These are phyloP conservation scores for Pandemis cinnamomeana DNA, from an alignment of 2,888 invertebrate genomes.

Conservation along the genomic window DNA sequence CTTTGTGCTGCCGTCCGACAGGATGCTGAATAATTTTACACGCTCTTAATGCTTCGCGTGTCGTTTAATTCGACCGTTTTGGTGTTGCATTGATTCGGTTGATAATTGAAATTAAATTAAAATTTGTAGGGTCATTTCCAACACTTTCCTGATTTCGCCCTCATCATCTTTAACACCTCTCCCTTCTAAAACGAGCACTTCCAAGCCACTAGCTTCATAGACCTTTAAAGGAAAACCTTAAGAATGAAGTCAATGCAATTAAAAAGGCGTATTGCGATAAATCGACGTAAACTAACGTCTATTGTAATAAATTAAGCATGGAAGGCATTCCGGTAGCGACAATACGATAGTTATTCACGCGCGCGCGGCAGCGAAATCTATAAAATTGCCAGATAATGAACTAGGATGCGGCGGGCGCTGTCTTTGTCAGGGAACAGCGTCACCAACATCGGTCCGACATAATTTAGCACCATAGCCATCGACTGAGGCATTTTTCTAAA, in stretches of 20 bases:
- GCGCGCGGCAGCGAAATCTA: slow-evolving; percentile 63
- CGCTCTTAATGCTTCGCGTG: slow-evolving; percentile 79
- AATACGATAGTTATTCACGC: slow-evolving; percentile 57
- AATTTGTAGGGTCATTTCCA: not conserved
- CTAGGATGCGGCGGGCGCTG: slow-evolving; percentile 61
- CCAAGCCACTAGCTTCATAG: not conserved
- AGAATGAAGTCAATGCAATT: not conserved
- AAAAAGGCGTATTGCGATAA: slow-evolving; percentile 22
- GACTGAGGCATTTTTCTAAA: slow-evolving; percentile 78
- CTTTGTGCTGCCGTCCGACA: slow-evolving; percentile 76
- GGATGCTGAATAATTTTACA: slow-evolving; percentile 82
- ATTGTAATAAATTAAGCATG: slow-evolving; percentile 36
- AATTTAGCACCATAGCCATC: slow-evolving; percentile 74
- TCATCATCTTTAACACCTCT: too few species aligned
- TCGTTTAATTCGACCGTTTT: slow-evolving; percentile 71
- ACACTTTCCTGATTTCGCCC: too few species aligned
- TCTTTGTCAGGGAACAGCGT: slow-evolving; percentile 59
- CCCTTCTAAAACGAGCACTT: not conserved
- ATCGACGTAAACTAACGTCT: slow-evolving; percentile 30
- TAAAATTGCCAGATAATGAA: slow-evolving; percentile 68
- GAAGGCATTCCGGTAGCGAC: slow-evolving; percentile 45
- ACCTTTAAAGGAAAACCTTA: not conserved
- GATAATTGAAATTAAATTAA: slow-evolving; percentile 31
- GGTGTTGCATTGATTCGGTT: slow-evolving; percentile 65
- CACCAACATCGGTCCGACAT: slow-evolving; percentile 66